These are phyloP conservation scores for Pteromalus puparum DNA, from an alignment of 1,140 invertebrate species.

Conservation along the genomic window DNA sequence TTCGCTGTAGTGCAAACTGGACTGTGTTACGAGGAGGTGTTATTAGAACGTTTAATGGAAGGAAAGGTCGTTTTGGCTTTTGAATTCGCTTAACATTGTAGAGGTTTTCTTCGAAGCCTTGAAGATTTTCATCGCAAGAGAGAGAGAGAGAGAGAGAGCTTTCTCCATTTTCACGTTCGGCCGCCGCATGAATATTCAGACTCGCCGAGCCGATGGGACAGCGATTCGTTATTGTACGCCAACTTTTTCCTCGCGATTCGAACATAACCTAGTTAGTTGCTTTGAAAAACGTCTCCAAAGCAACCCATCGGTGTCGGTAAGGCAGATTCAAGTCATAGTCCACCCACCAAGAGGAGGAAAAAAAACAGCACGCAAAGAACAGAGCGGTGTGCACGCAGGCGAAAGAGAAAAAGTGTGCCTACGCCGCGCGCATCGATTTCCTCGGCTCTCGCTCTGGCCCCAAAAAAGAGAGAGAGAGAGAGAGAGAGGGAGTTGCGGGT, in stretches of 20 bases:
- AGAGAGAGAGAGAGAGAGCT: slow-evolving; percentile 6
- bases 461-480: slow-evolving; percentile 18
- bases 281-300: too few species aligned
- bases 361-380: not conserved
- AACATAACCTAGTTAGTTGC: too few species aligned
- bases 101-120: not conserved
- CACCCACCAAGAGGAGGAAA: not conserved
- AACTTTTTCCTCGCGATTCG: too few species aligned
- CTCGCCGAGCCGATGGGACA: too few species aligned
- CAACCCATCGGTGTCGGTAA: not conserved
- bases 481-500: slow-evolving; percentile 19
- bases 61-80: not conserved
- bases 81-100: not conserved
- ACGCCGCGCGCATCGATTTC: slow-evolving; percentile 39
- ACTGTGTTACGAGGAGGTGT: not conserved
- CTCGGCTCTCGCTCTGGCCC: slow-evolving; percentile 17
- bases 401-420: slow-evolving; percentile 27
- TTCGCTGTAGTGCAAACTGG: too few species aligned
- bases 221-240: too few species aligned
- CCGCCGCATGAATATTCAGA: too few species aligned
- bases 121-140: not conserved
- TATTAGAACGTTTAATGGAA: not conserved
- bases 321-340: not conserved
- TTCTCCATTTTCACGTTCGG: too few species aligned
- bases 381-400: not conserved